A percentile compares a stretch with the other conserved stretches of the same genome.
phyloP scores from a whole-genome alignment of 2,113 vertebrate genomes.

The Aegotheles bennettii region DNA sequence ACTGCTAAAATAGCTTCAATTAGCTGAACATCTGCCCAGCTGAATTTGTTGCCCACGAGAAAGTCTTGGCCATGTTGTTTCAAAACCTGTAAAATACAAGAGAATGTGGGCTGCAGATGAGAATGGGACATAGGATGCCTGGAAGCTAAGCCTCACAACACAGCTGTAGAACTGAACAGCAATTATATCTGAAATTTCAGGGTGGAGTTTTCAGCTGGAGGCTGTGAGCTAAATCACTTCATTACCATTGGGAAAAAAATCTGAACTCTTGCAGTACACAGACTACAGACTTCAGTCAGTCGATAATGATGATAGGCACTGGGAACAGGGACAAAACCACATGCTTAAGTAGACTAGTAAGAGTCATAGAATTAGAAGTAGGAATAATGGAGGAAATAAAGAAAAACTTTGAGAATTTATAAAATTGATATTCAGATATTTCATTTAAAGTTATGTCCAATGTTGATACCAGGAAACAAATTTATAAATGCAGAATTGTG shows the following conservation, averaged over 20 bases:
- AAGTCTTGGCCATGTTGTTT: constrained; percentile 61
- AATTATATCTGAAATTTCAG: not conserved
- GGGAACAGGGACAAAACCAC: not conserved
- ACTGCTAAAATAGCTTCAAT: constrained; percentile 82
- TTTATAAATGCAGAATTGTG: not conserved
- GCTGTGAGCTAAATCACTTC: not conserved
- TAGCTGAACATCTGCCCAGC: constrained; percentile 81
- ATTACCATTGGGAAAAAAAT: not conserved
- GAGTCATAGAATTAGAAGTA: not conserved
- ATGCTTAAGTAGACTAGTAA: not conserved
- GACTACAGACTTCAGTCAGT: not conserved
- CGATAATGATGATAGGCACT: not conserved
- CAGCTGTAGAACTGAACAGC: not conserved
- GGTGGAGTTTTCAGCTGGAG: not conserved
- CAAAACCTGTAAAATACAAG: constrained; percentile 68
- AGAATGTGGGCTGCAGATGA: not conserved
- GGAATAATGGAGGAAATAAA: not conserved
- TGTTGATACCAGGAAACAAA: not conserved
- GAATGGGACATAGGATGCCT: not conserved
- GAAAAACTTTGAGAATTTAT: not conserved
- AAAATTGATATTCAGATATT: not conserved
- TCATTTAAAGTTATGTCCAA: not conserved
- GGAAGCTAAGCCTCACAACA: not conserved
- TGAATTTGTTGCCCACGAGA: constrained; percentile 80
- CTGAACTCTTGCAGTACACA: not conserved